These are phyloP conservation scores for Atopsyche davidsoni DNA, from an alignment of 1,140 invertebrate species.

Conservation along the genomic window DNA sequence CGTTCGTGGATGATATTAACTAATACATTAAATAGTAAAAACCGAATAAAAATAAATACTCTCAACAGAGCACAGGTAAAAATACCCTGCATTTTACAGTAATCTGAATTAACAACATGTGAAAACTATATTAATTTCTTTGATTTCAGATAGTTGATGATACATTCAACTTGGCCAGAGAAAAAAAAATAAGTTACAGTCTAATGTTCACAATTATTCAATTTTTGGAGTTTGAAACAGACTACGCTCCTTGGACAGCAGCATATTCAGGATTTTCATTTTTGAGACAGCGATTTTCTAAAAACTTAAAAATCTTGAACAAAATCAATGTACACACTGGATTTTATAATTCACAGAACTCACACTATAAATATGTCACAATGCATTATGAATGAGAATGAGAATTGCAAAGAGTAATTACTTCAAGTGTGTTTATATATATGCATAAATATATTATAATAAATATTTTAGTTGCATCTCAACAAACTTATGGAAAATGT, in stretches of 20 bases:
- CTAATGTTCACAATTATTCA: constrained; percentile 51
- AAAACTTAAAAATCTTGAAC: constrained; percentile 25
- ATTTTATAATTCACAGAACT: too few relatives aligned
- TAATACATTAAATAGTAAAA: constrained; percentile 42
- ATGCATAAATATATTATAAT: too few relatives aligned
- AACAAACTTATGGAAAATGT: constrained; percentile 38
- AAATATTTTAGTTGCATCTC: constrained; percentile 45
- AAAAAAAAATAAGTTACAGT: constrained; percentile 44
- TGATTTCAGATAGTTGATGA: constrained; percentile 67
- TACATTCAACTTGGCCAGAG: constrained; percentile 57
- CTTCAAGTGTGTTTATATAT: too few relatives aligned
- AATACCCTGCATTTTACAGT: not conserved
- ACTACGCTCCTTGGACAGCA: constrained; percentile 63
- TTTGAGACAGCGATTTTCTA: constrained; percentile 34
- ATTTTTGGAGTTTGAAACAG: constrained; percentile 57
- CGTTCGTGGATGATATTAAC: constrained; percentile 60
- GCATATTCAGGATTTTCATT: constrained; percentile 53
- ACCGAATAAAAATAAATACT: constrained; percentile 55
- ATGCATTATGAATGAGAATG: too few relatives aligned
- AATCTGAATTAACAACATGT: not conserved
- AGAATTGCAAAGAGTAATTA: too few relatives aligned
- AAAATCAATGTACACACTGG: too few relatives aligned
- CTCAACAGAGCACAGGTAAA: constrained; percentile 64
- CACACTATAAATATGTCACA: too few relatives aligned
- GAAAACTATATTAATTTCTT: constrained; percentile 5